phyloP scores from a whole-genome alignment of 2,113 vertebrate genomes.

The Cervus canadensis region DNA sequence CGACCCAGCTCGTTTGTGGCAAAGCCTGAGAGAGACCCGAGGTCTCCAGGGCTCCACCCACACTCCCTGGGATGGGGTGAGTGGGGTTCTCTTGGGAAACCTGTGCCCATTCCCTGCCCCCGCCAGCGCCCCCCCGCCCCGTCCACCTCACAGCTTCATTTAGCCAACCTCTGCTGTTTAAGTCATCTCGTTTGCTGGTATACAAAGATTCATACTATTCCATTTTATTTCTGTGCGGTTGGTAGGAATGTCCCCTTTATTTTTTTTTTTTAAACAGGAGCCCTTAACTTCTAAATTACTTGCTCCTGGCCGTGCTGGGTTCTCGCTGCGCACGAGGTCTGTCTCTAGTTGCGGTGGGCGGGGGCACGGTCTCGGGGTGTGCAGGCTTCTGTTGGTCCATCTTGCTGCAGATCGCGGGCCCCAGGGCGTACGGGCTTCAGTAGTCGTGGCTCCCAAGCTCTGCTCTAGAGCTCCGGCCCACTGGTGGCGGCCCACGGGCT shows the following conservation, averaged over 20 bases:
- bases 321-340: rapidly evolving
- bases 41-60: not conserved
- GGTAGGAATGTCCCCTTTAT: not conserved
- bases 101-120: no score
- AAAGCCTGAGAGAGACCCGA: not conserved
- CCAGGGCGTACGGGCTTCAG: rapidly evolving
- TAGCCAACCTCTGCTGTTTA: not conserved
- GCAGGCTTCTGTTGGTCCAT: rapidly evolving
- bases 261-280: not conserved
- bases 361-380: rapidly evolving
- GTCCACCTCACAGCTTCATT: not conserved
- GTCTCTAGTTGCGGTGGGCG: rapidly evolving
- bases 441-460: rapidly evolving
- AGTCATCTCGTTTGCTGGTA: not conserved
- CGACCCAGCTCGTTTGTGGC: not conserved
- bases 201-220: not conserved
- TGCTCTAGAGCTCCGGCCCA: not conserved
- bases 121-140: rapidly evolving
- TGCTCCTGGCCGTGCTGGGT: not conserved
- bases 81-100: not conserved
- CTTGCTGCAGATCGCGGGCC: rapidly evolving
- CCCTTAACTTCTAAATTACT: not conserved
- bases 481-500: not conserved
- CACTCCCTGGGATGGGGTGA: not conserved
- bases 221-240: not conserved